These are phyloP conservation scores for Taphrorychus bicolor DNA, from an alignment of 2,888 invertebrate genomes.

Conservation along the genomic window DNA sequence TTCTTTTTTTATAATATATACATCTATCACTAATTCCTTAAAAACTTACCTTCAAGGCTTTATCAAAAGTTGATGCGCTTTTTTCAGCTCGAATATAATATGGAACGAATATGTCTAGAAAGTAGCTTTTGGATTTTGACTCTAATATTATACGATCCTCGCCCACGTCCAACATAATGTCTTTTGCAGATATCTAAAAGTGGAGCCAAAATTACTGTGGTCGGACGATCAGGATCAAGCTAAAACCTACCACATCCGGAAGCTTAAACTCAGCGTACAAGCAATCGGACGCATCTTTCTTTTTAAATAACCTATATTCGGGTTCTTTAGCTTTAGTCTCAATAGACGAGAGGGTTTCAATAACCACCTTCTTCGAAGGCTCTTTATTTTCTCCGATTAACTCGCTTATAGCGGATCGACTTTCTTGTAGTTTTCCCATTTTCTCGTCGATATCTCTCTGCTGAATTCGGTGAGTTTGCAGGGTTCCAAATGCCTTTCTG, in stretches of 20 bases:
- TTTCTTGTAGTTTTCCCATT: conserved; percentile 47
- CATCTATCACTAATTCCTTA: too few relatives aligned
- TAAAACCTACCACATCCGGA: conserved; percentile 64
- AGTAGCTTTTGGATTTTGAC: conserved; percentile 65
- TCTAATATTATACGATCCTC: conserved; percentile 77
- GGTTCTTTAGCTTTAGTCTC: conserved; percentile 59
- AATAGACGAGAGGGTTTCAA: conserved; percentile 50
- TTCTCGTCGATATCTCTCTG: conserved; percentile 68
- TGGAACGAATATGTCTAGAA: conserved; percentile 75
- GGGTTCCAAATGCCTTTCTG: conserved; percentile 74
- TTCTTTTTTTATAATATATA: too few relatives aligned
- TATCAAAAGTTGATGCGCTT: conserved; percentile 64
- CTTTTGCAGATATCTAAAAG: conserved; percentile 68
- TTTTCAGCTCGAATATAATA: conserved; percentile 68
- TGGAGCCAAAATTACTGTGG: background rate
- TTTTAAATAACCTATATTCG: conserved; percentile 67
- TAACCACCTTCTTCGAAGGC: conserved; percentile 46
- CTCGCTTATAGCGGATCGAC: conserved; percentile 45
- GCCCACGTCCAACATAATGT: conserved; percentile 73
- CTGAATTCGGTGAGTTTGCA: conserved; percentile 78
- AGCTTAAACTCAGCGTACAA: conserved; percentile 70
- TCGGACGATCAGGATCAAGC: background rate
- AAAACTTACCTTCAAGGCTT: conserved; percentile 50
- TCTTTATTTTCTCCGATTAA: conserved; percentile 42
- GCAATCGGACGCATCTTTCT: conserved; percentile 64